Evolutionary conservation across 2,888 invertebrate genomes (phyloP).

Genomic region (Polietes domitor): DNA sequence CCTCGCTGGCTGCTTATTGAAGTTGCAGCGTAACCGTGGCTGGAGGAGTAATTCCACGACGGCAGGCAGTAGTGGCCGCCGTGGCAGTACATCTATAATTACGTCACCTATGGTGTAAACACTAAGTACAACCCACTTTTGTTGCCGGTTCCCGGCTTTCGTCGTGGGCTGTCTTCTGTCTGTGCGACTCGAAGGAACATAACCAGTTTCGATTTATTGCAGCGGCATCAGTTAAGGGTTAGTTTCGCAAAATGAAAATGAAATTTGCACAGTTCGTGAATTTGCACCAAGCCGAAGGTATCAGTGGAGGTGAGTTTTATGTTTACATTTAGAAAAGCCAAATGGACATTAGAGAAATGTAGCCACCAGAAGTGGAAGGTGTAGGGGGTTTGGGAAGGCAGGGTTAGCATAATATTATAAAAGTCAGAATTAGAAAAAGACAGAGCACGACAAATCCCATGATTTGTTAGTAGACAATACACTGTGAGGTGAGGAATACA

Average conservation of each 20-base stretch:
- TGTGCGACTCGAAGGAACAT: too few relatives aligned
- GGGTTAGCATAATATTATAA: too few relatives aligned
- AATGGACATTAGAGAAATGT: slow-evolving; percentile 14
- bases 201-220: slow-evolving; percentile 17
- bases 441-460: too few relatives aligned
- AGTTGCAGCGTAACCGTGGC: neutral
- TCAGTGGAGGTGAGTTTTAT: slow-evolving; percentile 22
- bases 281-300: neutral
- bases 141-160: neutral
- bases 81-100: slow-evolving; percentile 68
- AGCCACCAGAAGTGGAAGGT: too few relatives aligned
- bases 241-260: slow-evolving; percentile 16
- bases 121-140: slow-evolving; percentile 66
- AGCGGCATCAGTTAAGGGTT: slow-evolving; percentile 9
- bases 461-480: too few relatives aligned
- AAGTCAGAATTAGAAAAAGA: too few relatives aligned
- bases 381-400: too few relatives aligned
- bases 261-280: slow-evolving; percentile 23
- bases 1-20: neutral
- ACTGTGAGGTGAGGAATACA: too few relatives aligned
- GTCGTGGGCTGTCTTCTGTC: neutral
- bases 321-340: neutral
- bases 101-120: slow-evolving; percentile 69
- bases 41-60: neutral
- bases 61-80: slow-evolving; percentile 37